Evolutionary conservation across 2,113 vertebrate genomes (phyloP), one percentile per base, ranked within the genome.

Genomic region (Triplophysa tibetana): DNA sequence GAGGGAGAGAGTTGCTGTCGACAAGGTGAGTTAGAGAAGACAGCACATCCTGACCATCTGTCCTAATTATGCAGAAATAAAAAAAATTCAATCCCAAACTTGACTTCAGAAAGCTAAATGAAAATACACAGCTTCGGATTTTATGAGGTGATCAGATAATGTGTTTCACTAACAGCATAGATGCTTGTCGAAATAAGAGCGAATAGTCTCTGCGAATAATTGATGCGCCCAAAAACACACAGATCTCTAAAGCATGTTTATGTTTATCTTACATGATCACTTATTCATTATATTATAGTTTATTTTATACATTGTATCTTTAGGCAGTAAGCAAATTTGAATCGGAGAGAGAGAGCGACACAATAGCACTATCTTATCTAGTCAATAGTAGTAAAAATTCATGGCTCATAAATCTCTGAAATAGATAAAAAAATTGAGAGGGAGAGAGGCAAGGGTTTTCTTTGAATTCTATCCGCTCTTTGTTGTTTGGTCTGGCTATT

Each of bases 321-420:
- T 5, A 38, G 33, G 33, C 7, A 38, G 33, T 38, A 38, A 38
- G 6, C 33, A 38, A 6, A 38, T 38, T 38, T 7, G 7, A 29
- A 29, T 29, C 4, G 7, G 19, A 45, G 2, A 21, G n/a, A 60
- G 13, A 41, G 16, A 75, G 33, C 9, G 41, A 26, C 38, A 60
- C 19, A 79, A 38, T 48, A 77, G 45, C 68, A 14, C 64, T 81
- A 75, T 45, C 29, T 76, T 65, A 78, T 76, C 74, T 26, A 67
- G n/a, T 58, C n/a, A 17, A 50, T 38, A 78, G 60, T 75, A 50
- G 60, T 78, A 79, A 79, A 65, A 83, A 75, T 29, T 43, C 72
- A 72, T 48, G 19, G 67, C 23, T 75, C 62, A 76, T 85, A 85
- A 83, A 85, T 83, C 81, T 81, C n/a, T 66, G 21, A 81, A 63